Evolutionary conservation across 2,113 vertebrate genomes (phyloP).

Genomic region (Calidris pugnax): DNA sequence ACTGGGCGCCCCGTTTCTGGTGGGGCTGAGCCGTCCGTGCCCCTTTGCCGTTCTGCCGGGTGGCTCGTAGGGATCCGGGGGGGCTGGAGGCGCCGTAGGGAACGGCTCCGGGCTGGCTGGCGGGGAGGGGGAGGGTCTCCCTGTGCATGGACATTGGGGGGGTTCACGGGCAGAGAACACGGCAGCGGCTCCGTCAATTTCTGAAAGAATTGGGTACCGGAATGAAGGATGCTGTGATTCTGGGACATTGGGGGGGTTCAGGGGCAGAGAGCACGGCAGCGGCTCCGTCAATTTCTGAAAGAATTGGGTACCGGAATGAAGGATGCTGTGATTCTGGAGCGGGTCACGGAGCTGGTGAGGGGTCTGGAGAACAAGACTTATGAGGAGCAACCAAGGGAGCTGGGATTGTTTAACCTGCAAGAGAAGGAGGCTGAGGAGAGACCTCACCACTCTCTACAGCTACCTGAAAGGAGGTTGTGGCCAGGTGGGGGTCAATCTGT

Average conservation of each 20-base stretch:
- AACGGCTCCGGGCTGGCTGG: not conserved
- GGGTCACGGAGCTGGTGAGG: not conserved
- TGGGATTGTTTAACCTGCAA: not conserved
- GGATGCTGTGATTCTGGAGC: not conserved
- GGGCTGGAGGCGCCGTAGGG: not conserved
- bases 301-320: not conserved
- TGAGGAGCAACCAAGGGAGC: not conserved
- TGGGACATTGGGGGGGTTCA: fast-evolving
- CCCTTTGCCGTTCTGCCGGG: not conserved
- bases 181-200: too few relatives aligned
- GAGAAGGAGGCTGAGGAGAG: not conserved
- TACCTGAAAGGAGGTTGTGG: not conserved
- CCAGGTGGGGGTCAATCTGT: not conserved
- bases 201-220: not conserved
- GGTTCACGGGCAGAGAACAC: not conserved
- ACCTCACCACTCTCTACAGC: not conserved
- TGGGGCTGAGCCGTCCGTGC: not conserved
- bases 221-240: not conserved
- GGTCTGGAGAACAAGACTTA: not conserved
- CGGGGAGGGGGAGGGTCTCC: not conserved
- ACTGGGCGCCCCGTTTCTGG: not conserved
- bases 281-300: fast-evolving
- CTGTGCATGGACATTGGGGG: fast-evolving
- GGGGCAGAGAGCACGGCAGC: not conserved
- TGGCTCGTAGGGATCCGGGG: not conserved